Percentiles rank a stretch among this genome's conserved stretches.
phyloP scores from a whole-genome alignment of 2,113 vertebrate species.

The Nibea coibor region DNA sequence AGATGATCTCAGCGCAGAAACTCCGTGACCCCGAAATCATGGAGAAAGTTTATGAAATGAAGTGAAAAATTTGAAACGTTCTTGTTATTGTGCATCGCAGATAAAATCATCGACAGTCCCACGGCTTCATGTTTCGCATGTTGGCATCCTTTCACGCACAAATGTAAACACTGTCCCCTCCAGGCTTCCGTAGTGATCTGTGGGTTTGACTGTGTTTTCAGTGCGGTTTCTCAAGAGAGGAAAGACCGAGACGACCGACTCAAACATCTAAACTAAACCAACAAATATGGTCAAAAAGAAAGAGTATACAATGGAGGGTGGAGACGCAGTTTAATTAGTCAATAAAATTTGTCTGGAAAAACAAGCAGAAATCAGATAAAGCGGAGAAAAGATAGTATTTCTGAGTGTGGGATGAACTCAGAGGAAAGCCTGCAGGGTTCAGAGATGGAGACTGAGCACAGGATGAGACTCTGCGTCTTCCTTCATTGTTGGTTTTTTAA shows the following conservation, averaged over 20 bases:
- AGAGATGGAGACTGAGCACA: not conserved
- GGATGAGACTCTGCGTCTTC: not conserved
- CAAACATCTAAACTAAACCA: not conserved
- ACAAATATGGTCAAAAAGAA: not conserved
- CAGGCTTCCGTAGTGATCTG: not conserved
- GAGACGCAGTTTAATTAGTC: slow-evolving; percentile 3
- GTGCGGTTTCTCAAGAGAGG: not conserved
- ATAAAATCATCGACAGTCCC: not conserved
- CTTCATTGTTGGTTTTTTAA: not conserved
- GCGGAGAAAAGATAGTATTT: not conserved
- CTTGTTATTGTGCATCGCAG: not conserved
- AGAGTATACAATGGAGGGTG: not conserved
- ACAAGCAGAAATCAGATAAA: not conserved
- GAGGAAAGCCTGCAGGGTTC: not conserved
- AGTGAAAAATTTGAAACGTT: not conserved
- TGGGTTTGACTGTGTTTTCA: not conserved
- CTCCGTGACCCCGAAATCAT: no score
- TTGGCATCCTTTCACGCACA: no score
- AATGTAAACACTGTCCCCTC: not conserved
- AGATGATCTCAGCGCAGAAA: not conserved
- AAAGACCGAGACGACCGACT: not conserved
- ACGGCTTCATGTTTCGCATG: not conserved
- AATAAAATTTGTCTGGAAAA: not conserved
- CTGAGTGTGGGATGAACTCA: slow-evolving; percentile 5
- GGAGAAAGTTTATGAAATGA: not conserved